These are phyloP conservation scores for Pelosia muscerda DNA, from an alignment of 2,888 invertebrate genomes.

Conservation along the genomic window DNA sequence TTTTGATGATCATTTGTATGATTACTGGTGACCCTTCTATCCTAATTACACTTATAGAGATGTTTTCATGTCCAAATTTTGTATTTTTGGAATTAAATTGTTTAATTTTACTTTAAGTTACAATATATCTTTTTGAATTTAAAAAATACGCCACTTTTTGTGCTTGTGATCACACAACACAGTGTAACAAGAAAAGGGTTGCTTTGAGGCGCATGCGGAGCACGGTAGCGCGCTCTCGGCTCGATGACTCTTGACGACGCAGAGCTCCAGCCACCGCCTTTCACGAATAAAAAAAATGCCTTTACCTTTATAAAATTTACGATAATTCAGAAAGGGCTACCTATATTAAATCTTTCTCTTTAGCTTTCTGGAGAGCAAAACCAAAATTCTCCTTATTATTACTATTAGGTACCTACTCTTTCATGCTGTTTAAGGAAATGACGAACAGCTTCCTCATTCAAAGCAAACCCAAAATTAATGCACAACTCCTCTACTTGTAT, in stretches of 20 bases:
- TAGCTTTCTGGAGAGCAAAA: background rate
- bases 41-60: conserved; percentile 6
- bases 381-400: background rate
- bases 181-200: conserved; percentile 70
- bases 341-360: background rate
- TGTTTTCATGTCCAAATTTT: background rate
- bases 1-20: conserved; percentile 8
- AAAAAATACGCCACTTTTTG: conserved; percentile 53
- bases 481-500: conserved; percentile 1
- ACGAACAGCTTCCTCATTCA: background rate
- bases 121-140: background rate
- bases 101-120: background rate
- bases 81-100: background rate
- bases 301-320: conserved; percentile 48
- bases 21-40: background rate
- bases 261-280: conserved; percentile 71
- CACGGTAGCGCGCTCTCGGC: conserved; percentile 69
- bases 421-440: background rate
- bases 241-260: conserved; percentile 77
- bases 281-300: conserved; percentile 64
- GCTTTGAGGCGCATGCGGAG: conserved; percentile 76
- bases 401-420: background rate
- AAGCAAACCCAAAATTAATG: background rate
- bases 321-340: conserved; percentile 33
- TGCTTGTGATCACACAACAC: conserved; percentile 71